A percentile compares a stretch with the other conserved stretches of the same genome.
Conservation (phyloP, 2,888 invertebrate species). For the Vannuccia rotundouncinata region DNA sequence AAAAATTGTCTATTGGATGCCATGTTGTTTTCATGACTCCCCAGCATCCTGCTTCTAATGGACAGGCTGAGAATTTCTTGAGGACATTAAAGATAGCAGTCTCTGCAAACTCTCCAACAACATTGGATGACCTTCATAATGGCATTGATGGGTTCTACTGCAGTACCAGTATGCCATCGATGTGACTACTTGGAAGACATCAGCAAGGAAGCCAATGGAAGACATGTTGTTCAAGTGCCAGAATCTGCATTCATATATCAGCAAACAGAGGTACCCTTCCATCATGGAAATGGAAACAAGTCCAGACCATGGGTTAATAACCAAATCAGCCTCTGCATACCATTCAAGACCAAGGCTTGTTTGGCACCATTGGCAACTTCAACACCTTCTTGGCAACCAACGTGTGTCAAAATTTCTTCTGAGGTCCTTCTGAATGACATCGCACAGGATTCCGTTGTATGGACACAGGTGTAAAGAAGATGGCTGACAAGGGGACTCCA, state of each 20-base stretch:
- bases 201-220: no score
- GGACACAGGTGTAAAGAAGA: not conserved
- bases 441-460: not conserved
- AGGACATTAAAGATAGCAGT: not conserved
- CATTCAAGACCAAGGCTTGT: no score
- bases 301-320: no score
- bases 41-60: not conserved
- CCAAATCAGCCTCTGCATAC: no score
- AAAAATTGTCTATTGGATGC: not conserved
- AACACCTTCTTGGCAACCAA: not conserved
- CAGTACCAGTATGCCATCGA: not conserved
- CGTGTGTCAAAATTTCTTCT: not conserved
- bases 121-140: not conserved
- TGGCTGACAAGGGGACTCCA: not conserved
- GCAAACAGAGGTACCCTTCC: no score
- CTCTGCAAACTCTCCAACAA: not conserved
- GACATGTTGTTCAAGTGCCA: no score
- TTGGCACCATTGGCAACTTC: not conserved
- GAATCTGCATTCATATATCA: no score
- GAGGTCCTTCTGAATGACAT: not conserved
- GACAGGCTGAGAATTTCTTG: not conserved
- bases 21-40: conserved; percentile 7
- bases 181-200: not conserved
- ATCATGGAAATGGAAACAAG: no score
- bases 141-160: not conserved